These are phyloP conservation scores for Cossypha caffra DNA, from an alignment of 2,797 vertebrate genomes.

Conservation along the genomic window DNA sequence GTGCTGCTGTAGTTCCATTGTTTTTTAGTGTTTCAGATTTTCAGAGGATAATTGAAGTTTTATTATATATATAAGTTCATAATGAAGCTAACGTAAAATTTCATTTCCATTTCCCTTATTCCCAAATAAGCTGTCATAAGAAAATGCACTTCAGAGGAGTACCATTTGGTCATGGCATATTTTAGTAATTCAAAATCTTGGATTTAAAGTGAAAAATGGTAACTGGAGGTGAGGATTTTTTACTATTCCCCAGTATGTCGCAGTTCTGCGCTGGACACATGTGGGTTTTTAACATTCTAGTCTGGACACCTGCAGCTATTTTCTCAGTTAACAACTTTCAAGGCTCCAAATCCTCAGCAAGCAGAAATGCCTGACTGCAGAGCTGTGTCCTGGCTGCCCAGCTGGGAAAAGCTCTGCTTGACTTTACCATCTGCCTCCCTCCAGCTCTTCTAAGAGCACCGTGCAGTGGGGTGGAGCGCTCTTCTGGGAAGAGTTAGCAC, in stretches of 20 bases:
- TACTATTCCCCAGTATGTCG: background rate
- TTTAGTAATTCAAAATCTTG: background rate
- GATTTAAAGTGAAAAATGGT: background rate
- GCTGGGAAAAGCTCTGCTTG: background rate
- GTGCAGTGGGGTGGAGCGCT: background rate
- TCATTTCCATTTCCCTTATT: background rate
- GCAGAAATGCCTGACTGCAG: background rate
- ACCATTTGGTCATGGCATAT: background rate
- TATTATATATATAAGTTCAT: background rate
- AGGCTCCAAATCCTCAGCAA: background rate
- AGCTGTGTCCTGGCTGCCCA: background rate
- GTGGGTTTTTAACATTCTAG: background rate
- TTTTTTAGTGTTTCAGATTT: background rate
- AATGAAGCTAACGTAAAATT: background rate
- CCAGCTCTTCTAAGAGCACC: background rate
- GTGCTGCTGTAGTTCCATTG: background rate
- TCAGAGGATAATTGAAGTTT: background rate
- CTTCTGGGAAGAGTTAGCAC: conserved; percentile 26
- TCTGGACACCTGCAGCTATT: background rate
- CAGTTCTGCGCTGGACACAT: background rate
- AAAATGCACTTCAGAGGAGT: background rate
- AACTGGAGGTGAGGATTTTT: background rate
- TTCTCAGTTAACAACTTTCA: background rate
- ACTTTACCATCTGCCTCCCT: background rate
- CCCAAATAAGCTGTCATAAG: background rate